These are phyloP conservation scores for Ciconia boyciana DNA, from an alignment of 2,113 vertebrate genomes.

Conservation along the genomic window DNA sequence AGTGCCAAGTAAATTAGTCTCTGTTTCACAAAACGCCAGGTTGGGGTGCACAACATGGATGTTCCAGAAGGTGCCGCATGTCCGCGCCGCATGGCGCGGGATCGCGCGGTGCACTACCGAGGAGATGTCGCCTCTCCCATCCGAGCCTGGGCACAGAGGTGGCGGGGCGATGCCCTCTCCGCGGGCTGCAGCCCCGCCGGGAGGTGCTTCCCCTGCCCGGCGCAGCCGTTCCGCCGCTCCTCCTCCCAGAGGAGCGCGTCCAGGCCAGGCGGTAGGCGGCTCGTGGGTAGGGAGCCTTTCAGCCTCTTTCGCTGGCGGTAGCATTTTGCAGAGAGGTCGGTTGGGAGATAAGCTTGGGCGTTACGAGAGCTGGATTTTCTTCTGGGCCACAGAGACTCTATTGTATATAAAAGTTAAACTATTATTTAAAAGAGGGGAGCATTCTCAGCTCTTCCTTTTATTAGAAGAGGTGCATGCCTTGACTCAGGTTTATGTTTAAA, in stretches of 20 bases:
- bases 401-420: neutral
- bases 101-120: fast-evolving
- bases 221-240: fast-evolving
- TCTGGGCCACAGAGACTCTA: no score
- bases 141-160: fast-evolving
- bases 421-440: neutral
- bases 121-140: neutral
- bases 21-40: neutral
- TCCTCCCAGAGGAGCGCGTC: neutral
- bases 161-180: neutral
- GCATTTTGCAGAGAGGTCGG: fast-evolving
- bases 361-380: neutral
- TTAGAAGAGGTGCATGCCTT: neutral
- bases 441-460: neutral
- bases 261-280: neutral
- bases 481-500: neutral
- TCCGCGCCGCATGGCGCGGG: fast-evolving
- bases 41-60: neutral
- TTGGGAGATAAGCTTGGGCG: neutral
- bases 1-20: neutral
- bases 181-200: neutral
- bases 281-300: neutral
- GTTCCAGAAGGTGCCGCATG: neutral
- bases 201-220: neutral
- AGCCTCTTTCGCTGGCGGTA: neutral